Conservation (phyloP, 2,888 invertebrate genomes). For the Cotesia congregata region DNA sequence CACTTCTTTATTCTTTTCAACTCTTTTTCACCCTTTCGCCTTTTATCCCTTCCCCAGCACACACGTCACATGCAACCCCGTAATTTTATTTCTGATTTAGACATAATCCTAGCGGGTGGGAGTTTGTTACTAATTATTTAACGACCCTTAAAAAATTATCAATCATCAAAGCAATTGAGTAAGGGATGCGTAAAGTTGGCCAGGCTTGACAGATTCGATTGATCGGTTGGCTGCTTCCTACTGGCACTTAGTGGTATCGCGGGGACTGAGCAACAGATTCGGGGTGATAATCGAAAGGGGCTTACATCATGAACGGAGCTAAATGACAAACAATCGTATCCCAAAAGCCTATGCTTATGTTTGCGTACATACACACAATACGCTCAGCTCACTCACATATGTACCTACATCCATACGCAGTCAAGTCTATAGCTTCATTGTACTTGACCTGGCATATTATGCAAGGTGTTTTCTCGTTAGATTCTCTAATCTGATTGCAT, state of each 20-base stretch:
- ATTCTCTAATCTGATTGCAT: constrained; percentile 1
- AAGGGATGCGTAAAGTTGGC: constrained; percentile 16
- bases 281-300: neutral
- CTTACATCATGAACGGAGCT: neutral
- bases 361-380: neutral
- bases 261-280: constrained; percentile 18
- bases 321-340: constrained; percentile 11
- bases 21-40: constrained; percentile 1
- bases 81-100: constrained; percentile 31
- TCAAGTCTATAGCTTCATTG: constrained; percentile 2
- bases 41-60: neutral
- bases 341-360: constrained; percentile 7
- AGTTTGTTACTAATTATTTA: constrained; percentile 20
- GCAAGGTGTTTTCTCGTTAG: neutral
- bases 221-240: constrained; percentile 25
- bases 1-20: neutral
- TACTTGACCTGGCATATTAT: constrained; percentile 21
- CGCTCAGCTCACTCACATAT: neutral
- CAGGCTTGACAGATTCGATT: constrained; percentile 38
- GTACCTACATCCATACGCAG: neutral
- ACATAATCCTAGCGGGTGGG: neutral
- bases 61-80: constrained; percentile 12
- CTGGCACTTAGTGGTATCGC: constrained; percentile 5
- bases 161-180: constrained; percentile 17
- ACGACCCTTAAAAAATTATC: constrained; percentile 27